Percentiles rank a stretch among this genome's conserved stretches.
phyloP scores from a whole-genome alignment of 2,888 invertebrate species.

The Eilema griseolum region DNA sequence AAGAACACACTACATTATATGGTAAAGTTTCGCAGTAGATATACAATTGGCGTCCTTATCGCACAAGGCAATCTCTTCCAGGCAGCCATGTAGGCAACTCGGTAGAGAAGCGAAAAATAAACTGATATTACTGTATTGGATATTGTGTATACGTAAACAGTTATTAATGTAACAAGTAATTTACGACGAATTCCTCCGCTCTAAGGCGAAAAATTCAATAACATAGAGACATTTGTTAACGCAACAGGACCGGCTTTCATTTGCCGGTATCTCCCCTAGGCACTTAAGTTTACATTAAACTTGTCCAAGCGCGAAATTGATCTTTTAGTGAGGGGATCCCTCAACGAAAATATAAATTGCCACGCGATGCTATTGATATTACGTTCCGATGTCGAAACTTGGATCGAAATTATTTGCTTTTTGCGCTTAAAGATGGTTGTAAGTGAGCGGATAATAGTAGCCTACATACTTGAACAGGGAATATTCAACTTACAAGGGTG shows the following conservation, averaged over 20 bases:
- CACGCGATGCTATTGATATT: slow-evolving; percentile 78
- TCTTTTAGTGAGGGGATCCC: slow-evolving; percentile 83
- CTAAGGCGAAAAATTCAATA: slow-evolving; percentile 76
- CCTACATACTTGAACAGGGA: neutral
- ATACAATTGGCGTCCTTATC: no score
- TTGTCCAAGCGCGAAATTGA: slow-evolving; percentile 86
- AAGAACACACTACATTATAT: no score
- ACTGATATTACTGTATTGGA: slow-evolving; percentile 18
- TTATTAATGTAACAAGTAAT: slow-evolving; percentile 43
- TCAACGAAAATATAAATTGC: slow-evolving; percentile 82
- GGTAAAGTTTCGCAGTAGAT: no score
- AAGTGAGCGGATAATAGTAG: slow-evolving; percentile 27
- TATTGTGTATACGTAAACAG: slow-evolving; percentile 27
- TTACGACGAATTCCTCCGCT: slow-evolving; percentile 58
- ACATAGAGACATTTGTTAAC: slow-evolving; percentile 79
- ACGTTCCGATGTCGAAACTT: slow-evolving; percentile 60
- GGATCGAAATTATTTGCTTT: slow-evolving; percentile 48
- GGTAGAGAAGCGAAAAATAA: neutral
- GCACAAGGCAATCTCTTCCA: no score
- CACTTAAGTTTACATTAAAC: slow-evolving; percentile 85
- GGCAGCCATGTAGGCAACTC: no score
- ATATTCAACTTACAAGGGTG: neutral
- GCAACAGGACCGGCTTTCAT: slow-evolving; percentile 77
- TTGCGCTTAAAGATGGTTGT: slow-evolving; percentile 43
- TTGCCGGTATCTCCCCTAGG: slow-evolving; percentile 77